phyloP scores from a whole-genome alignment of 2,888 invertebrate genomes.

The Lamproptera curius region DNA sequence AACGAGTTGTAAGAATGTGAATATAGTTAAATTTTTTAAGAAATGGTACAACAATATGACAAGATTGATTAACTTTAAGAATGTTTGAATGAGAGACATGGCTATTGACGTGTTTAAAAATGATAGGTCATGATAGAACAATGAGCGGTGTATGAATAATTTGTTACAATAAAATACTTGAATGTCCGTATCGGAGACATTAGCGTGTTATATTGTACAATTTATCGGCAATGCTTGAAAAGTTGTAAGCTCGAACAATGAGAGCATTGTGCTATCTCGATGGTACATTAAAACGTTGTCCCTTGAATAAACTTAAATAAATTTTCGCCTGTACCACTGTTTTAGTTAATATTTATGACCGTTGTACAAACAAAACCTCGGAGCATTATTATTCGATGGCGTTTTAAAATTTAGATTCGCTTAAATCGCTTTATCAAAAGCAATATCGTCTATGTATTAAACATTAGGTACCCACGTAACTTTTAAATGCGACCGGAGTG shows the following conservation, averaged over 20 bases:
- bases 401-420: constrained; percentile 74
- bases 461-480: constrained; percentile 63
- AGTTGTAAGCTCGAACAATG: constrained; percentile 18
- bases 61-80: constrained; percentile 58
- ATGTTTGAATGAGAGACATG: constrained; percentile 48
- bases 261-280: constrained; percentile 18
- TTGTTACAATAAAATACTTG: constrained; percentile 43
- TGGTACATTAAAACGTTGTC: constrained; percentile 21
- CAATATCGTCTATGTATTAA: constrained; percentile 74
- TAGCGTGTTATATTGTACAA: constrained; percentile 24
- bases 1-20: no score
- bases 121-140: constrained; percentile 61
- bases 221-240: constrained; percentile 16
- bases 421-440: constrained; percentile 74
- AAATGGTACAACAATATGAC: constrained; percentile 47
- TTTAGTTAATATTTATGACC: constrained; percentile 66
- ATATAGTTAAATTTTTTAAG: no score
- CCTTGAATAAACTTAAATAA: constrained; percentile 28
- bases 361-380: constrained; percentile 64
- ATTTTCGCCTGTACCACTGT: constrained; percentile 53
- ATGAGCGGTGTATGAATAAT: constrained; percentile 48
- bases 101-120: constrained; percentile 49
- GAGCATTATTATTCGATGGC: constrained; percentile 69
- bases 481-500: constrained; percentile 61
- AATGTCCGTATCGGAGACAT: constrained; percentile 21